Percentiles rank a stretch among this genome's conserved stretches.
These are phyloP conservation scores for Dipodomys merriami DNA, from an alignment of 2,113 vertebrate genomes.

Conservation along the genomic window DNA sequence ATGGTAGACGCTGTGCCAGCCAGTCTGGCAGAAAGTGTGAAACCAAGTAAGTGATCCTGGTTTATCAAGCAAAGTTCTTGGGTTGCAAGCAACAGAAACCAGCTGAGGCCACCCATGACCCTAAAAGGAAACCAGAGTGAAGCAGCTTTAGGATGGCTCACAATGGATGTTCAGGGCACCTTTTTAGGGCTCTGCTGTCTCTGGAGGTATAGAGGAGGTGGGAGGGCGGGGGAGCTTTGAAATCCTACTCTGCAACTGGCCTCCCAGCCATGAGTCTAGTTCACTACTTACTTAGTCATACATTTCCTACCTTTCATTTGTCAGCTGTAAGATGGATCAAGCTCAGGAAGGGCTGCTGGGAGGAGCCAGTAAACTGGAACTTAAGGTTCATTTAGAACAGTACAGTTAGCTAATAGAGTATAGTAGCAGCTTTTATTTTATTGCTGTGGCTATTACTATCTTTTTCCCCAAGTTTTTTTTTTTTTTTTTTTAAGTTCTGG, in stretches of 20 bases:
- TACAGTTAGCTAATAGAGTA: neutral
- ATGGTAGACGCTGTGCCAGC: neutral
- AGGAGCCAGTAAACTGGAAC: neutral
- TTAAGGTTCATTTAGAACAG: neutral
- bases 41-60: constrained; percentile 30
- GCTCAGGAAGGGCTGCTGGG: neutral
- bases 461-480: no score
- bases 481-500: no score
- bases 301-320: neutral
- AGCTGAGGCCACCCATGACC: neutral
- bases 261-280: neutral
- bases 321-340: neutral
- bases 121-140: neutral
- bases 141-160: neutral
- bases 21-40: constrained; percentile 42
- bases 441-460: neutral
- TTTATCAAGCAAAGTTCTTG: constrained; percentile 43
- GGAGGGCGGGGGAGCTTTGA: neutral
- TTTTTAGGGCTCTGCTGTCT: neutral
- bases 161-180: neutral
- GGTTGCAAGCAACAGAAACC: constrained; percentile 62
- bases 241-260: neutral
- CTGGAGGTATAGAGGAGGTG: neutral
- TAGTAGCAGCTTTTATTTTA: constrained; percentile 28
- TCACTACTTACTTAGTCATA: no score